These are phyloP conservation scores for Cottoperca gobio DNA, from an alignment of 2,797 vertebrate genomes.

Conservation along the genomic window DNA sequence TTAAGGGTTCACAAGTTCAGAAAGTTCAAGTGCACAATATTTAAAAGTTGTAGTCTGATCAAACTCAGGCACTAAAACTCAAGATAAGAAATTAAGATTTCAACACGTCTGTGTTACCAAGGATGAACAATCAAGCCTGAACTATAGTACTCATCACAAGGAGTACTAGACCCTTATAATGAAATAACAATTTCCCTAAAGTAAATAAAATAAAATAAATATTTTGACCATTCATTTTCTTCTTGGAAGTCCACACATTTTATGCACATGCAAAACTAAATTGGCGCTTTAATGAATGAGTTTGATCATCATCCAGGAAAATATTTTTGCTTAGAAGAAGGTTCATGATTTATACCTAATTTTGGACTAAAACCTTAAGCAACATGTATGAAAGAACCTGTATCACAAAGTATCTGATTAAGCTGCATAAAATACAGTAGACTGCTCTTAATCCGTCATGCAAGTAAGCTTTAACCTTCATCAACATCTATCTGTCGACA, in stretches of 20 bases:
- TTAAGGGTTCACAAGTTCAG: background rate
- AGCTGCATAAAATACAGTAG: background rate
- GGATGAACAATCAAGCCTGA: background rate
- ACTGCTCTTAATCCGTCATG: background rate
- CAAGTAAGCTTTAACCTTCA: background rate
- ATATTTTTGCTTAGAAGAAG: background rate
- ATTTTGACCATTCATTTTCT: background rate
- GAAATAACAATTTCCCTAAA: background rate
- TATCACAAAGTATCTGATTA: background rate
- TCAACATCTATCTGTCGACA: background rate
- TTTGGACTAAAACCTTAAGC: background rate
- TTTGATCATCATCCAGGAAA: constrained; percentile 4
- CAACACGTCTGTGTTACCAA: background rate
- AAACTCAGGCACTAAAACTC: too few relatives aligned
- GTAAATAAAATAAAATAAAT: background rate
- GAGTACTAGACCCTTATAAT: background rate
- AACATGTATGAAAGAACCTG: background rate
- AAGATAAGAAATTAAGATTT: too few relatives aligned
- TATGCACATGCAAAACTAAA: background rate
- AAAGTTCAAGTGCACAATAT: background rate
- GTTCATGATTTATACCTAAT: background rate
- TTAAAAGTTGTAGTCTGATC: background rate
- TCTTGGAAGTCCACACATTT: background rate
- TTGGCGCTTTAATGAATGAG: background rate
- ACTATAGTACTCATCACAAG: background rate